phyloP scores from a whole-genome alignment of 1,140 invertebrate genomes.

The Pseudomyrmex cubaensis region DNA sequence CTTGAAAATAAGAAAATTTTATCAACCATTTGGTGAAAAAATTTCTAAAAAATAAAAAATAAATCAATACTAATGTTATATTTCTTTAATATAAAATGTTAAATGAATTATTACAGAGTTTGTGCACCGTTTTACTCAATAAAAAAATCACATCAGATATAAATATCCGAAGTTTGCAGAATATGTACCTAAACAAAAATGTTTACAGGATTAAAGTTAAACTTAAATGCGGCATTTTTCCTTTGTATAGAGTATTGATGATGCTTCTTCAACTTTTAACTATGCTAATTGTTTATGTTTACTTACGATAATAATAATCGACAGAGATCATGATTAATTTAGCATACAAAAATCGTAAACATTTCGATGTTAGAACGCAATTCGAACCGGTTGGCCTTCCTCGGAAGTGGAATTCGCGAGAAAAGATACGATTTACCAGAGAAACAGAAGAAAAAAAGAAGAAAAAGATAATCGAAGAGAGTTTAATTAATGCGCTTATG shows the following conservation, averaged over 20 bases:
- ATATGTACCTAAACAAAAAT: too few species aligned
- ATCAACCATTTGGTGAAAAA: too few species aligned
- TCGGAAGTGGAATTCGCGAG: conserved; percentile 37
- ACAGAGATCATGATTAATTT: conserved; percentile 35
- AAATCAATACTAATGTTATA: too few species aligned
- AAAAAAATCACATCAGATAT: too few species aligned
- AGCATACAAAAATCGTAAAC: not conserved
- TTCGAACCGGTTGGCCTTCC: conserved; percentile 35
- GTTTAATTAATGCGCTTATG: not conserved
- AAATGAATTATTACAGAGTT: too few species aligned
- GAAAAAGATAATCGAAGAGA: not conserved
- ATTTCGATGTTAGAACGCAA: conserved; percentile 26
- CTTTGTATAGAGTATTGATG: not conserved
- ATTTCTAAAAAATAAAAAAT: too few species aligned
- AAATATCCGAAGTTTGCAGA: too few species aligned
- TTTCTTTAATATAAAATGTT: too few species aligned
- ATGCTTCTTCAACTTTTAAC: not conserved
- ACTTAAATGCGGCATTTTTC: not conserved
- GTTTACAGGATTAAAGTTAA: too few species aligned
- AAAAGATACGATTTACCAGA: conserved; percentile 28
- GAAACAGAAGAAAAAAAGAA: not conserved
- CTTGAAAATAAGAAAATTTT: too few species aligned
- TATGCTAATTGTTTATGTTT: conserved; percentile 22
- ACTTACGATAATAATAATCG: conserved; percentile 17
- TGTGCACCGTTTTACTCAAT: too few species aligned